Evolutionary conservation across 1,140 invertebrate genomes (phyloP).

Genomic region (Metopolophium dirhodum): DNA sequence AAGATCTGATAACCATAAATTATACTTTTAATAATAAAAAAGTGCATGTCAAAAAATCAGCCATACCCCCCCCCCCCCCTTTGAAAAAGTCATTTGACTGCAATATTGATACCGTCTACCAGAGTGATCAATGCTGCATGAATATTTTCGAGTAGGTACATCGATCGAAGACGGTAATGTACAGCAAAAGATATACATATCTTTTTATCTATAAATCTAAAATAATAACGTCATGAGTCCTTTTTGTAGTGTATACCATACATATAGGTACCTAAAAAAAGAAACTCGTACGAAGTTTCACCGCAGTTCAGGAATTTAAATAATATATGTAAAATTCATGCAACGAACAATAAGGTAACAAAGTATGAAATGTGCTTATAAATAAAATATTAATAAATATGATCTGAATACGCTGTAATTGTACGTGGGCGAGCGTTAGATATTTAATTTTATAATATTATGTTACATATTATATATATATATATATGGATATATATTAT

Average conservation of each 20-base stretch:
- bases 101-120: neutral
- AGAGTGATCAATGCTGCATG: neutral
- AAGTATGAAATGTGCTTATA: conserved; percentile 11
- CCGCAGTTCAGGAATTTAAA: neutral
- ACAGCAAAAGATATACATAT: neutral
- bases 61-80: too few relatives aligned
- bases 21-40: too few relatives aligned
- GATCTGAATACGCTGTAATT: neutral
- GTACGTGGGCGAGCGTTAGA: neutral
- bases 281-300: neutral
- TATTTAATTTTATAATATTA: neutral
- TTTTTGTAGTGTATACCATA: neutral
- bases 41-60: too few relatives aligned
- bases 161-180: neutral
- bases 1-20: too few relatives aligned
- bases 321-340: neutral
- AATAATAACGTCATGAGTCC: neutral
- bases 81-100: too few relatives aligned
- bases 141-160: neutral
- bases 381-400: conserved; percentile 21
- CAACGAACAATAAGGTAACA: neutral
- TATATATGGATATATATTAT: too few relatives aligned
- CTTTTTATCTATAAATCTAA: neutral
- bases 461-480: too few relatives aligned
- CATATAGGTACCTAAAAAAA: neutral